Evolutionary conservation across 2,113 vertebrate species (phyloP), one percentile per base, ranked within the genome.

Genomic region (Bagarius yarrelli): DNA sequence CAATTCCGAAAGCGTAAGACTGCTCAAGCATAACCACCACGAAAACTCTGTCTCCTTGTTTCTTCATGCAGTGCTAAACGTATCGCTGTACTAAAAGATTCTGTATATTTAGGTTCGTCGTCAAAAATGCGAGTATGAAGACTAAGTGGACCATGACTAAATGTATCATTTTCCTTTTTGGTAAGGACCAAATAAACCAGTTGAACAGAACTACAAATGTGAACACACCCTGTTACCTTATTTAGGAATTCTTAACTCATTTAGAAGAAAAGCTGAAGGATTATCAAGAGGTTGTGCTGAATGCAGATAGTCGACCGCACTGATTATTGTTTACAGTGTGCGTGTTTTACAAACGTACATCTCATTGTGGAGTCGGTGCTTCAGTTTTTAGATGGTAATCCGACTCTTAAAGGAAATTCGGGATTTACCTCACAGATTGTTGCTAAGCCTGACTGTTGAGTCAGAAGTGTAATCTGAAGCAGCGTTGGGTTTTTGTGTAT

Each of bases 301-400:
- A 44, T 70, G 76, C 80, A 81, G 80, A 79, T 81, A 80, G 76
- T 81, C 80, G 4, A 9, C 76, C 60, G 52, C 59, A 25, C 40
- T 53, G 13, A n/a, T 63, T n/a, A n/a, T n/a, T n/a, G 67, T 81
- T 81, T 81, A 66, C 80, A 34, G 67, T 27, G 16, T 21, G 70
- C 55, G 34, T 36, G 73, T 57, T 36, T 30, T 77, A 5, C 67
- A 78, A 59, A 81, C 44, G 2, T 53, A 66, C 74, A 84, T 81
- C 53, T 47, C 40, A 52, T 11, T 73, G 27, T 78, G 66, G 25
- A 66, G 73, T 63, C 69, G 82, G 60, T 74, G 23, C n/a, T 23
- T 63, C 63, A 71, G 60, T 34, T 76, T 25, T 61, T 71, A 76
- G 64, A 82, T 82, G 57, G 79, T 85, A 82, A 82, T 82, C 53